Percentiles rank a stretch among this genome's conserved stretches.
Evolutionary conservation across 2,113 vertebrate genomes (phyloP).

Genomic region (Ammospiza caudacuta): DNA sequence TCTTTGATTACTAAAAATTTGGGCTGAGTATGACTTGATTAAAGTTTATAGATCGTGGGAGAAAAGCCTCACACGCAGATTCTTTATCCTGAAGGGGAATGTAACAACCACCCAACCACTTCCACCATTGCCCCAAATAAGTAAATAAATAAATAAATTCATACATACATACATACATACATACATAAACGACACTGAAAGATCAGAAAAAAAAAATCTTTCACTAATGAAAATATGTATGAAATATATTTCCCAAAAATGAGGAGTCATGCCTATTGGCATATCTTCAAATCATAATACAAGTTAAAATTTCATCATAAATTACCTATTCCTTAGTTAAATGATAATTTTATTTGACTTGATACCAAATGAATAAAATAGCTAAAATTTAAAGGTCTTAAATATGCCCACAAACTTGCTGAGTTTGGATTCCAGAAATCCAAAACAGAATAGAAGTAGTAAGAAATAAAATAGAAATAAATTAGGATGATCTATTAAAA

Average conservation of each 20-base stretch:
- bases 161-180: not conserved
- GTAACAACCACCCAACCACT: not conserved
- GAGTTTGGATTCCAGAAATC: not conserved
- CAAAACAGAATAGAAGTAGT: not conserved
- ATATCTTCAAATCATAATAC: not conserved
- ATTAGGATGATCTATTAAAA: slow-evolving; percentile 10
- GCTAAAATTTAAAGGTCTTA: not conserved
- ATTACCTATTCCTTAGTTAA: not conserved
- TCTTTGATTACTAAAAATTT: not conserved
- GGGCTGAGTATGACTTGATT: not conserved
- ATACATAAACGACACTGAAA: not conserved
- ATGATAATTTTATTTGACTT: not conserved
- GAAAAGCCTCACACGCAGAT: not conserved
- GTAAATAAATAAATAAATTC: not conserved
- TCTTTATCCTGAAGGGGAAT: not conserved
- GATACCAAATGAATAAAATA: not conserved
- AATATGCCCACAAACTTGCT: not conserved
- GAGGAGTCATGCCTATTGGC: not conserved
- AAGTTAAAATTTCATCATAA: not conserved
- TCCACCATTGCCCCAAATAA: not conserved
- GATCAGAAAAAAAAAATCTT: not conserved
- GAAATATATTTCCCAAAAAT: not conserved
- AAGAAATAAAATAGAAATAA: not conserved
- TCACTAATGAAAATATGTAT: not conserved
- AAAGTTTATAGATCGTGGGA: not conserved